Evolutionary conservation across 1,140 invertebrate genomes (phyloP).

Genomic region (Anastatus disparis): DNA sequence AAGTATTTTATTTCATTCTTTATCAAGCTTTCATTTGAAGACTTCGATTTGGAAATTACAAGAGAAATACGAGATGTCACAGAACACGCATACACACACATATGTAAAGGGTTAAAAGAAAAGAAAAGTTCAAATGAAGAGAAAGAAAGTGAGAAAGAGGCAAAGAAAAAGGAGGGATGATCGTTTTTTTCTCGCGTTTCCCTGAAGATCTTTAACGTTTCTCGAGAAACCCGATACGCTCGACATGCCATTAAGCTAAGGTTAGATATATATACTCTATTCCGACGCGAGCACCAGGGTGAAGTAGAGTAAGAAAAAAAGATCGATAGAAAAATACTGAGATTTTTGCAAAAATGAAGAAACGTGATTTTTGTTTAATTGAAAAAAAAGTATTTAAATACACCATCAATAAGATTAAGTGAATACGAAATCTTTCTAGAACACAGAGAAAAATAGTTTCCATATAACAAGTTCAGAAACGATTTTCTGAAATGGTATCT

Average conservation of each 20-base stretch:
- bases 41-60: too few relatives aligned
- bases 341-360: neutral
- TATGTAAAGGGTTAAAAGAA: neutral
- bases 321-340: neutral
- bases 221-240: conserved; percentile 60
- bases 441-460: too few relatives aligned
- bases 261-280: neutral
- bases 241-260: conserved; percentile 41
- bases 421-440: neutral
- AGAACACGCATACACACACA: neutral
- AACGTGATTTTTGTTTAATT: neutral
- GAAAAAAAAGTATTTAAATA: neutral
- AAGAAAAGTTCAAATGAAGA: neutral
- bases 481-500: too few relatives aligned
- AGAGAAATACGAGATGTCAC: conserved; percentile 4
- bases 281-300: neutral
- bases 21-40: too few relatives aligned
- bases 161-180: conserved; percentile 32
- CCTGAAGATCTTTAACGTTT: conserved; percentile 57
- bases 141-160: conserved; percentile 14
- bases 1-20: too few relatives aligned
- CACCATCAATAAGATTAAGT: neutral
- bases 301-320: conserved; percentile 10
- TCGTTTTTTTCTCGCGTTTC: conserved; percentile 46
- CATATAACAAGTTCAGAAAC: too few relatives aligned